Evolutionary conservation across 1,140 invertebrate species (phyloP), one percentile per base, ranked within the genome.

Genomic region (Phortica variegata): DNA sequence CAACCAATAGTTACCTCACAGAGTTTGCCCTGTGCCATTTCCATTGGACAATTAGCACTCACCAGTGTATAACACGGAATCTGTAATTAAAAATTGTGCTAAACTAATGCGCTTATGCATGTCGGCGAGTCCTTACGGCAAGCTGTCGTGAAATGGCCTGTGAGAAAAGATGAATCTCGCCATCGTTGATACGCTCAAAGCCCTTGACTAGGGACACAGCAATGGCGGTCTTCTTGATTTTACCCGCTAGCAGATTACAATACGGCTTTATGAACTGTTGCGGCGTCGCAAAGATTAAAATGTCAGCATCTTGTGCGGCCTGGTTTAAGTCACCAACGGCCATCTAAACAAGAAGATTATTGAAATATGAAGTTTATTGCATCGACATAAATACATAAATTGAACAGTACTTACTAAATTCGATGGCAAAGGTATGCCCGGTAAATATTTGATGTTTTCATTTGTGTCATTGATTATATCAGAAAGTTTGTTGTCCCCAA

Each of bases 1-100:
- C 88, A 92, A 3, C 94, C 96, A 70, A 99, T 95, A 0, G 97
- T 99, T 0, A 97, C 96, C 80, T 99, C 97, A 77, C 95, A 98
- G 74, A 98, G 98, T 73, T 95, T 92, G 68, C 94, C 95, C 52
- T 90, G 86, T 0, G 97, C 97, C 26, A 88, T 86, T 83, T 99
- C 97, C 53, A 86, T 85, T 23, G 97, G 96, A 40, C 98, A 83
- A 79, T 98, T 98, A 33, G 96, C 96, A 43, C 95, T 95, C 96
- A 99, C 98, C 21, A 99, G 79, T 2, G 97, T 95, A 47, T 87
- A 86, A 56, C 93, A 89, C 12, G 91, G 89, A 65, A 98, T 95
- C 57, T 37, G 32, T n/a, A 29, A 29, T 29, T 29, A 7, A 29
- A 29, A 29, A 29, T 29, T 7, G 6, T 7, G 26, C 6, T 12